phyloP scores from a whole-genome alignment of 2,113 vertebrate genomes.

The Peromyscus californicus region DNA sequence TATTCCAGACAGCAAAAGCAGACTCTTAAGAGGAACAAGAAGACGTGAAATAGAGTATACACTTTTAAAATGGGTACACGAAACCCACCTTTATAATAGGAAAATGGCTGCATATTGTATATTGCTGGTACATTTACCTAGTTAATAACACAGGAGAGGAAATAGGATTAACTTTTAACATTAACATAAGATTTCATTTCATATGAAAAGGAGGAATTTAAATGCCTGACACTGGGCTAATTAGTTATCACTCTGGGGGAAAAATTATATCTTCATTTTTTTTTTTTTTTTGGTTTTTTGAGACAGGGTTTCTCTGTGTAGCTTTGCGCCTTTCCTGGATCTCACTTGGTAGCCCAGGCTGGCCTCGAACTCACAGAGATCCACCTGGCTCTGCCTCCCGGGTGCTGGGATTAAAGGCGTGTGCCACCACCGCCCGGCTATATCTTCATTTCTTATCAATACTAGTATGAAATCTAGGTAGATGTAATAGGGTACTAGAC shows the following conservation, averaged over 20 bases:
- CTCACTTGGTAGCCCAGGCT: too few species aligned
- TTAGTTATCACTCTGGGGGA: neutral
- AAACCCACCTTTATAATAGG: neutral
- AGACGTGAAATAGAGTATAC: neutral
- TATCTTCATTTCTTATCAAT: neutral
- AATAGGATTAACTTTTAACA: conserved; percentile 2
- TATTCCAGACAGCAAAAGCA: neutral
- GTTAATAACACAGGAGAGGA: neutral
- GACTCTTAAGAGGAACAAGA: neutral
- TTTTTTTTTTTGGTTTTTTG: too few species aligned
- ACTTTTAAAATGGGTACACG: neutral
- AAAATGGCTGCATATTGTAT: neutral
- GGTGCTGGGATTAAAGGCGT: too few species aligned
- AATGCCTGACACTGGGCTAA: neutral
- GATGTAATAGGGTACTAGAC: neutral
- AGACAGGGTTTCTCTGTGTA: too few species aligned
- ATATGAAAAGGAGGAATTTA: neutral
- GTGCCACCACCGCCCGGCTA: too few species aligned
- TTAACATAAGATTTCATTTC: neutral
- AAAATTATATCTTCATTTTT: neutral
- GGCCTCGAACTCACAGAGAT: too few species aligned
- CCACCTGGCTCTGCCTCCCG: too few species aligned
- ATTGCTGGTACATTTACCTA: neutral
- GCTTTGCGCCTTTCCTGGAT: too few species aligned
- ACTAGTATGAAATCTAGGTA: neutral